Conservation (phyloP, 2,888 invertebrate species). For the Caenorhabditis doughertyi region DNA sequence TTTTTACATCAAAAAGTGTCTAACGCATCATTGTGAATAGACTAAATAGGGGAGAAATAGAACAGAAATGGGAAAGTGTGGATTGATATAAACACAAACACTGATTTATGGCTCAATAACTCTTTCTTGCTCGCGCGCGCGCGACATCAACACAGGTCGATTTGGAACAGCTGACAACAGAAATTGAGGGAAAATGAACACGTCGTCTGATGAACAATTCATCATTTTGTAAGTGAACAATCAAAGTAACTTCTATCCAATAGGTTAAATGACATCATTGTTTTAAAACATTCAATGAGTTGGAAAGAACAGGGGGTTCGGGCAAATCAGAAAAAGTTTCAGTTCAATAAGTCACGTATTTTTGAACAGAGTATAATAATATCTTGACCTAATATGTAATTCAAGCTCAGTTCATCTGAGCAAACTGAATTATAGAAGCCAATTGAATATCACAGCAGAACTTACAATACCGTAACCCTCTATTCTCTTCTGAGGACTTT, state of each 20-base stretch:
- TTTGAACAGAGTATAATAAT: no score
- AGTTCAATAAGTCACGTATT: no score
- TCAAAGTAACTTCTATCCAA: slow-evolving; percentile 6
- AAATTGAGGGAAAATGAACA: background rate
- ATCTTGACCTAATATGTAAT: no score
- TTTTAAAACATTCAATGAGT: slow-evolving; percentile 14
- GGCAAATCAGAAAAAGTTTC: background rate
- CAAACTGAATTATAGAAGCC: no score
- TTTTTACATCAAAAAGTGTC: background rate
- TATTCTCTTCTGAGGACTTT: no score
- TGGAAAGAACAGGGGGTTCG: background rate
- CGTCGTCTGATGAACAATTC: slow-evolving; percentile 37
- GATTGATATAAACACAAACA: slow-evolving; percentile 43
- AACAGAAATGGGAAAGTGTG: background rate
- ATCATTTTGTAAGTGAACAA: slow-evolving; percentile 11
- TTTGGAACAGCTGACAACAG: slow-evolving; percentile 44
- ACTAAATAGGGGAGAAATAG: background rate
- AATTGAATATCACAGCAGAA: no score
- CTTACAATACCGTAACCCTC: no score
- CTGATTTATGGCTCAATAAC: slow-evolving; percentile 50
- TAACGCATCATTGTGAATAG: background rate
- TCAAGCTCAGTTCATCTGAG: no score
- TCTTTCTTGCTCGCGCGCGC: slow-evolving; percentile 10
- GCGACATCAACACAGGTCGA: slow-evolving; percentile 41
- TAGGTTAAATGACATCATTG: slow-evolving; percentile 28